A percentile compares a stretch with the other conserved stretches of the same genome.
phyloP scores from a whole-genome alignment of 2,888 invertebrate genomes.

The Matsumyia berberina region DNA sequence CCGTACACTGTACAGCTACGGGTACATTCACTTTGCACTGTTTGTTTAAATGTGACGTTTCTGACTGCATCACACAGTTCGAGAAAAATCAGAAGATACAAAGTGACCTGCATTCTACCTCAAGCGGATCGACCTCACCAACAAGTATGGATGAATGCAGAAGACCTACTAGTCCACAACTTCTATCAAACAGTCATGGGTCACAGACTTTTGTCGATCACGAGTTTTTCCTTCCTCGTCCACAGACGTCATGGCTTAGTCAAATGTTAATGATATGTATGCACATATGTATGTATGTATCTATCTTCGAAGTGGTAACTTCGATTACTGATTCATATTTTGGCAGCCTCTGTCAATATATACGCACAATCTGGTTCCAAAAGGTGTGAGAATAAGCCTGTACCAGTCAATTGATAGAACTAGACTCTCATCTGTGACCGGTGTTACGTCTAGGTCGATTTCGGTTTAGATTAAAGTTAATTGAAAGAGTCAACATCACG shows the following conservation, averaged over 20 bases:
- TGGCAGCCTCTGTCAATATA: neutral
- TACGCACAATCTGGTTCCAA: too few relatives aligned
- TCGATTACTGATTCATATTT: neutral
- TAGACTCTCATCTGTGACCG: too few relatives aligned
- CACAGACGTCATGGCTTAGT: too few relatives aligned
- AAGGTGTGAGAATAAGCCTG: neutral
- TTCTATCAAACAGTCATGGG: neutral
- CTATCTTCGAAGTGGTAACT: neutral
- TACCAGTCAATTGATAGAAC: neutral
- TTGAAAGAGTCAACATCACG: conserved; percentile 6
- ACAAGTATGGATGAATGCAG: neutral
- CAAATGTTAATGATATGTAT: too few relatives aligned
- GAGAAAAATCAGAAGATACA: neutral
- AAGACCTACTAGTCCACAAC: neutral
- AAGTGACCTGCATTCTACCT: neutral
- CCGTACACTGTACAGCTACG: conserved; percentile 41
- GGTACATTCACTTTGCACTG: conserved; percentile 19
- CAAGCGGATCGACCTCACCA: neutral
- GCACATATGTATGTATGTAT: too few relatives aligned
- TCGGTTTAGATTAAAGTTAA: conserved; percentile 10
- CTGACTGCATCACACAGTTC: neutral
- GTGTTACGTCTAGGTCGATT: neutral
- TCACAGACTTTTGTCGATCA: conserved; percentile 15
- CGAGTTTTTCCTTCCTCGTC: neutral
- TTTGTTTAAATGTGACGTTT: neutral